Evolutionary conservation across 2,113 vertebrate species (phyloP), one percentile per base, ranked within the genome.

Genomic region (Lates calcarifer): DNA sequence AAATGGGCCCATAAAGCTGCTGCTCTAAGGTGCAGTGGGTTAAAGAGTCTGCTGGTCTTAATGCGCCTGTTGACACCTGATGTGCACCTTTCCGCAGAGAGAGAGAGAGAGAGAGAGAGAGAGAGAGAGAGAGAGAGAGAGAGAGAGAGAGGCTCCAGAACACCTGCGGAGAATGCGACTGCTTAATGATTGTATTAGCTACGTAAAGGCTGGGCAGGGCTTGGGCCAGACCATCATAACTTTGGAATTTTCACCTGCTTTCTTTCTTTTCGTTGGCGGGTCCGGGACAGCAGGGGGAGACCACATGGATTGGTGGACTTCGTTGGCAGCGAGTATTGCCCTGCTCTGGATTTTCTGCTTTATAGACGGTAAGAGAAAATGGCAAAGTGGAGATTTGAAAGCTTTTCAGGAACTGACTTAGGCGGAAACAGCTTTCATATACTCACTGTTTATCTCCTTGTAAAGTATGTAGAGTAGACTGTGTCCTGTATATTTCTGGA

Each of bases 301-400:
- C 87, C 43, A 77, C 89, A 93, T 94, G 93, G 92, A 94, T 86
- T 93, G 89, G 92, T 93, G 86, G 81, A 93, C 91, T 62, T 91
- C 26, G 58, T 55, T 91, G 81, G 84, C 91, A 84, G 89, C 89
- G 56, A 78, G 84, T 63, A 82, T 91, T 76, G 86, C 86, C 67
- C 69, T 93, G 53, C 92, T 93, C 5, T 94, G 89, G 92, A 89
- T 93, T 49, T 73, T 93, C 80, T 94, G 93, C 80, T 94, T 94
- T 39, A 93, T 93, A 83, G 92, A 94, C 67, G 93, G 93, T 94
- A 89, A 90, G 93, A 67, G 51, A 45, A 67, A 45, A 56, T 35
- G 5, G 3, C 57, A 28, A 28, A 5, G 26, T 31, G n/a, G 51
- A 67, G 15, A 68, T 83, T 26, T 67, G 37, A 22, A 55, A 35